phyloP scores from a whole-genome alignment of 2,113 vertebrate genomes.

The Trematocara unimaculatum region DNA sequence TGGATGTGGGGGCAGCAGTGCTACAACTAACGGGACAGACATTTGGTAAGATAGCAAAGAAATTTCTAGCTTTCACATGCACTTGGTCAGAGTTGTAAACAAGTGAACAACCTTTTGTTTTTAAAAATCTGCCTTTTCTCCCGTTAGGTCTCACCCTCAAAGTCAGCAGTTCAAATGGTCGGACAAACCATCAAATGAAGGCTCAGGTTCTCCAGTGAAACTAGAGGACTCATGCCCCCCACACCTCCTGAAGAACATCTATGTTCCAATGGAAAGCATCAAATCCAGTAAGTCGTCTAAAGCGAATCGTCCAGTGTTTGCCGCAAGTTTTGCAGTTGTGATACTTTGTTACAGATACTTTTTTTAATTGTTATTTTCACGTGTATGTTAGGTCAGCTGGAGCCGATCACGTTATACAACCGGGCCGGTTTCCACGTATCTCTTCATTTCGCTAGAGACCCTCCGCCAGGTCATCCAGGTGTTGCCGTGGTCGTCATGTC shows the following conservation, averaged over 20 bases:
- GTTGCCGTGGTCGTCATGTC: slow-evolving; percentile 81
- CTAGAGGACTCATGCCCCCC: not conserved
- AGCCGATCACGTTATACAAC: slow-evolving; percentile 75
- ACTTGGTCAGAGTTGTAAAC: not conserved
- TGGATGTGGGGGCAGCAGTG: slow-evolving; percentile 17
- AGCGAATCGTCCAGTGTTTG: not conserved
- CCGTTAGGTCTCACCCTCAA: not conserved
- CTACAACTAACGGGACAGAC: not conserved
- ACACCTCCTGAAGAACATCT: slow-evolving; percentile 69
- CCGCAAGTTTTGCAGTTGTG: not conserved
- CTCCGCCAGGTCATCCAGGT: slow-evolving; percentile 56
- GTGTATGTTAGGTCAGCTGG: slow-evolving; percentile 67
- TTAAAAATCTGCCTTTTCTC: not conserved
- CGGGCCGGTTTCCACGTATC: slow-evolving; percentile 76
- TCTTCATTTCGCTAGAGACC: slow-evolving; percentile 79
- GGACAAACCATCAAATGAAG: not conserved
- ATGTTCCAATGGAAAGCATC: slow-evolving; percentile 78
- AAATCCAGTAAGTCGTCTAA: slow-evolving; percentile 71
- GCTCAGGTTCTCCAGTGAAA: not conserved
- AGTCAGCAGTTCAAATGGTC: slow-evolving; percentile 13
- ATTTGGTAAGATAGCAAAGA: slow-evolving; percentile 6
- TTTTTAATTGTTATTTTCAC: not conserved
- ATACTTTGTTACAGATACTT: not conserved
- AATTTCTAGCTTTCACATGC: not conserved
- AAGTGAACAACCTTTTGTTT: not conserved